Conservation (phyloP, 2,113 vertebrate genomes). For the human (Homo sapiens) region DNA sequence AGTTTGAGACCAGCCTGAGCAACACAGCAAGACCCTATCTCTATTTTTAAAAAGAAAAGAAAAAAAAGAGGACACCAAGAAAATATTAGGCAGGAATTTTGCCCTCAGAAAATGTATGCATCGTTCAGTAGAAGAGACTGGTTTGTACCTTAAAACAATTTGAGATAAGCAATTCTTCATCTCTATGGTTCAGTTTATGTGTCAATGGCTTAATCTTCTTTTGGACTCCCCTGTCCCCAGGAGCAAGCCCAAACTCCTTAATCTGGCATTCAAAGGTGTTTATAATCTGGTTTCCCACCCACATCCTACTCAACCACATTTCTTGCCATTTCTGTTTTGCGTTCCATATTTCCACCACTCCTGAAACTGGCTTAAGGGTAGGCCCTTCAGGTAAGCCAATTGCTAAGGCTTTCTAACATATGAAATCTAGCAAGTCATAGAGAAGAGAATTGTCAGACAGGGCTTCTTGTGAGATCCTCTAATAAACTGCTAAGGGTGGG, state of each 20-base stretch:
- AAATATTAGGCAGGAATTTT: neutral
- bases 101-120: neutral
- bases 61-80: neutral
- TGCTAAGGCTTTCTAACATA: neutral
- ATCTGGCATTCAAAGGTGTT: neutral
- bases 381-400: neutral
- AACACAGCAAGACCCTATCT: too few species aligned
- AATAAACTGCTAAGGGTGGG: neutral
- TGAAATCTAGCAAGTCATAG: neutral
- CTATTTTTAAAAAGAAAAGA: too few species aligned
- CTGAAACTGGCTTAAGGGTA: neutral
- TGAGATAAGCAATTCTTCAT: neutral
- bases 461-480: neutral
- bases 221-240: neutral
- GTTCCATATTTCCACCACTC: neutral
- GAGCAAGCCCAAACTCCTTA: neutral
- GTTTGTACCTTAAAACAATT: neutral
- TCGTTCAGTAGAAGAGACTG: neutral
- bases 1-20: too few species aligned
- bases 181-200: neutral
- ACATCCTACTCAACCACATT: neutral
- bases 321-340: neutral
- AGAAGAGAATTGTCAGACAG: neutral
- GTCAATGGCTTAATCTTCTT: neutral
- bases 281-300: neutral